Evolutionary conservation across 2,888 invertebrate species (phyloP).

Genomic region (Cremastinae sp.): DNA sequence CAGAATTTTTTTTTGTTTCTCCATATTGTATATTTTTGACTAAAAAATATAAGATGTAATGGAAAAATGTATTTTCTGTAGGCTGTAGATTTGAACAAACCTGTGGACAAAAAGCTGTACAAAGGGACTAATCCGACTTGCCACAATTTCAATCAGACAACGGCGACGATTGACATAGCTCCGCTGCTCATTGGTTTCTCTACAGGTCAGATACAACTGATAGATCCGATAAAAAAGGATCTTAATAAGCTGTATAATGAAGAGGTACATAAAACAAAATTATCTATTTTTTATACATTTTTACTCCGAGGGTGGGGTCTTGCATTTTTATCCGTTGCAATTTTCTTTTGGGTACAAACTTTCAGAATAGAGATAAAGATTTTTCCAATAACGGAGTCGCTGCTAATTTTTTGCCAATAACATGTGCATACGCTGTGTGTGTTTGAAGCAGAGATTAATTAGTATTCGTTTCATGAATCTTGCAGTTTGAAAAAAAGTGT

Average conservation of each 20-base stretch:
- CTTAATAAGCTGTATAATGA: slow-evolving; percentile 98
- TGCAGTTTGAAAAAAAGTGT: neutral
- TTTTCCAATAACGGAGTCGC: slow-evolving; percentile 1
- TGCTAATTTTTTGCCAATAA: slow-evolving; percentile 26
- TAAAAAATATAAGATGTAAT: neutral
- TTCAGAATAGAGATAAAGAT: neutral
- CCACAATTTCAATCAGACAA: slow-evolving; percentile 96
- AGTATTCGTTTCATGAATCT: slow-evolving; percentile 4
- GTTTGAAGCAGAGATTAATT: slow-evolving; percentile 23
- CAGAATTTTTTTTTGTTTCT: neutral
- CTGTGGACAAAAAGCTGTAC: slow-evolving; percentile 98
- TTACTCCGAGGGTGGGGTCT: slow-evolving; percentile 11
- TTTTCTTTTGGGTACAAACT: neutral
- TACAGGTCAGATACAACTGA: slow-evolving; percentile 98
- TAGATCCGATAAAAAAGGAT: slow-evolving; percentile 98
- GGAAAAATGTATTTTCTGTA: slow-evolving; percentile 77
- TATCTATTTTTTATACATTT: neutral
- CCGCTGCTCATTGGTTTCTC: slow-evolving; percentile 98
- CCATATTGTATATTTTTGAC: too few relatives aligned
- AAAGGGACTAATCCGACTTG: slow-evolving; percentile 99
- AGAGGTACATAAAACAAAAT: slow-evolving; percentile 86
- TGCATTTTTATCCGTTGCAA: neutral
- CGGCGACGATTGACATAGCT: slow-evolving; percentile 91
- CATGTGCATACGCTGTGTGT: slow-evolving; percentile 49
- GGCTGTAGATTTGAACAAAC: slow-evolving; percentile 97